These are phyloP conservation scores for Saiga tatarica DNA, from an alignment of 2,113 vertebrate genomes.

Conservation along the genomic window DNA sequence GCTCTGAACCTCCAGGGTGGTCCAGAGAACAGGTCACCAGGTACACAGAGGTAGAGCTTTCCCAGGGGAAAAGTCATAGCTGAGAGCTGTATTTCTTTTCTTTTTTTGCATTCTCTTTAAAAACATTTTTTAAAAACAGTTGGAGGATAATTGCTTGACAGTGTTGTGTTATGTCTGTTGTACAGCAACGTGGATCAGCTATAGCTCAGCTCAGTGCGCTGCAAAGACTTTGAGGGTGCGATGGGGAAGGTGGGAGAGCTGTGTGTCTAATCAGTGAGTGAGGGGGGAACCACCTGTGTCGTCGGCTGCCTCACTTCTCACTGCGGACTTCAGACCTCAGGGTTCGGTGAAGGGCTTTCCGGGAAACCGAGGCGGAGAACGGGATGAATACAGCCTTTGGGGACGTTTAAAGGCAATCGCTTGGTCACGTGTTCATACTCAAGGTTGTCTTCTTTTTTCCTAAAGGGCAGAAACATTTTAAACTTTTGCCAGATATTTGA, in stretches of 20 bases:
- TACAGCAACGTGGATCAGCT: not conserved
- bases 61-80: not conserved
- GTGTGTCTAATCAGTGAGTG: not conserved
- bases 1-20: not conserved
- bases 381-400: not conserved
- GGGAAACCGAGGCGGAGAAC: not conserved
- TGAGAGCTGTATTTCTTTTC: not conserved
- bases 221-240: not conserved
- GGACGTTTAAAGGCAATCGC: not conserved
- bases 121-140: not conserved
- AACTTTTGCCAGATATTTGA: not conserved
- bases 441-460: not conserved
- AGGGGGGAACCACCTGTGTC: no score
- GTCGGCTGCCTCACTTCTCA: not conserved
- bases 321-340: not conserved
- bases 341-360: not conserved
- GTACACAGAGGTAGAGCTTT: not conserved
- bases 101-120: not conserved
- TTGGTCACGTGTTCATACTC: rapidly evolving
- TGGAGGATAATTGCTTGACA: not conserved
- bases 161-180: not conserved
- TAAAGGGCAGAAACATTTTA: not conserved
- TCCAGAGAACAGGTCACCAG: not conserved
- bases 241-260: not conserved
- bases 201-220: not conserved